These are phyloP conservation scores for Chorisops tibialis DNA, from an alignment of 2,888 invertebrate genomes.

Conservation along the genomic window DNA sequence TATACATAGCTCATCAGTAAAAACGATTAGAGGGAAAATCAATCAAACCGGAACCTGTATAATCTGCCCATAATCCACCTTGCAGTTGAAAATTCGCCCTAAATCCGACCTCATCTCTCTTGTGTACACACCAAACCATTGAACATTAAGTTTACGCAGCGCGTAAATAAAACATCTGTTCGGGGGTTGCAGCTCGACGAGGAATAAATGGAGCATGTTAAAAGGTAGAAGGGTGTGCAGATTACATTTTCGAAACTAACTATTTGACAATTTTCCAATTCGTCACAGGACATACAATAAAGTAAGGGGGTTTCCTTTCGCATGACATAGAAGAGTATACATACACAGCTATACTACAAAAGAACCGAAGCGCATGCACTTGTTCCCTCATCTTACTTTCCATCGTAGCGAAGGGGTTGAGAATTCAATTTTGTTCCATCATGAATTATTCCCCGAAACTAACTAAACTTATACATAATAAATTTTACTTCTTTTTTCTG, in stretches of 20 bases:
- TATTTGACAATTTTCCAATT: constrained; percentile 52
- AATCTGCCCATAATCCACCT: neutral
- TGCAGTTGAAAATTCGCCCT: neutral
- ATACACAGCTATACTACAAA: too few relatives aligned
- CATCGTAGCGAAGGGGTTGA: constrained; percentile 21
- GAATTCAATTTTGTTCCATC: constrained; percentile 23
- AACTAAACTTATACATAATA: constrained; percentile 2
- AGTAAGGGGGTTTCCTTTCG: neutral
- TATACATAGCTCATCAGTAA: too few relatives aligned
- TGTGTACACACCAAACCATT: neutral
- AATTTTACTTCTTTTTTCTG: neutral
- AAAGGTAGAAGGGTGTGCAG: constrained; percentile 39
- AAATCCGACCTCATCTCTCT: neutral
- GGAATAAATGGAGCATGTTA: constrained; percentile 53
- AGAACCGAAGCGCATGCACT: constrained; percentile 22
- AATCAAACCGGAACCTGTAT: neutral
- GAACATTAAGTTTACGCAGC: neutral
- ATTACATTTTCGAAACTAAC: constrained; percentile 45
- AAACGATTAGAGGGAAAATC: neutral
- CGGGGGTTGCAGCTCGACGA: constrained; percentile 47
- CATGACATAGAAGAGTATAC: too few relatives aligned
- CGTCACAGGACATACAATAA: constrained; percentile 40
- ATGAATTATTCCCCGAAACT: constrained; percentile 6
- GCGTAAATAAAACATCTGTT: constrained; percentile 52
- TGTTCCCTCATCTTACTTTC: constrained; percentile 27